Evolutionary conservation across 2,113 vertebrate genomes (phyloP).

Genomic region (Craseonycteris thonglongyai): DNA sequence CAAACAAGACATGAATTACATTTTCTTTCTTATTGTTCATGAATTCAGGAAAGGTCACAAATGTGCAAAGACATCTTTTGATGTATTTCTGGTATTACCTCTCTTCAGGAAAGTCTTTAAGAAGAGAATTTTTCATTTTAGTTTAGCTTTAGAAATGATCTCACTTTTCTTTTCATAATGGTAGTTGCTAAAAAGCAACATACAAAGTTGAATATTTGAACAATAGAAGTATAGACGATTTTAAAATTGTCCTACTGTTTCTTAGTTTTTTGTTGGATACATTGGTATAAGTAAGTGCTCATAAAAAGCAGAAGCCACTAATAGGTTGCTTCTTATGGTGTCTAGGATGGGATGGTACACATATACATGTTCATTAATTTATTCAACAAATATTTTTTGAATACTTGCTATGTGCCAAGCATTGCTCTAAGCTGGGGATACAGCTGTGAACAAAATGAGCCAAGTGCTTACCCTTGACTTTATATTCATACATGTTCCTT

Average conservation of each 20-base stretch:
- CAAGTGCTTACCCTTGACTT: not conserved
- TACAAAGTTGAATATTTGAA: not conserved
- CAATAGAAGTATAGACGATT: not conserved
- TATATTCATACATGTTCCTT: not conserved
- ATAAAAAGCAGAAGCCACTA: not conserved
- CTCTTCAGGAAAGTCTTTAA: not conserved
- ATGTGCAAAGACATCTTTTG: not conserved
- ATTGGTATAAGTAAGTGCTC: not conserved
- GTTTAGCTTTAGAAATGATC: not conserved
- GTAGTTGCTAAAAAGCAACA: not conserved
- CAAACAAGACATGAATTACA: not conserved
- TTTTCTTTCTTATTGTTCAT: not conserved
- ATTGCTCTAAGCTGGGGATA: not conserved
- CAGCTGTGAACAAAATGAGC: not conserved
- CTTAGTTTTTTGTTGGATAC: not conserved
- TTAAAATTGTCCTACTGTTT: not conserved
- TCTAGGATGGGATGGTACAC: not conserved
- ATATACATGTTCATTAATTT: not conserved
- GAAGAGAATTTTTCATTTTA: not conserved
- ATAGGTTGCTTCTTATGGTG: not conserved
- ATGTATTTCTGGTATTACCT: not conserved
- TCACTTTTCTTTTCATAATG: not conserved
- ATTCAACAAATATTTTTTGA: not conserved
- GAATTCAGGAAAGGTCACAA: not conserved
- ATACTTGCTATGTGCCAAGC: not conserved